Conservation (phyloP, 2,888 invertebrate species). For the Melanostoma scalare region DNA sequence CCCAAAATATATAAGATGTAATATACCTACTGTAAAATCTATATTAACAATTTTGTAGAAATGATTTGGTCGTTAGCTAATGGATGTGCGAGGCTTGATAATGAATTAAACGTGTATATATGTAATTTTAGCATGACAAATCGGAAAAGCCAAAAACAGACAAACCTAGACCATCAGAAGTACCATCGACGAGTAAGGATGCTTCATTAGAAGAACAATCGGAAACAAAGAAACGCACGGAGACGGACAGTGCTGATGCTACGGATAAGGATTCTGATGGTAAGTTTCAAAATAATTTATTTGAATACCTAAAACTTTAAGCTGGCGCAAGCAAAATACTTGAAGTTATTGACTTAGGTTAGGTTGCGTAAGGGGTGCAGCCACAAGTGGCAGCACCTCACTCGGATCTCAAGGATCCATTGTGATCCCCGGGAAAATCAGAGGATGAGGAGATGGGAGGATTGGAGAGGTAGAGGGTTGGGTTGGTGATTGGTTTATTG, state of each 20-base stretch:
- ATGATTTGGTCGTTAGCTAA: not conserved
- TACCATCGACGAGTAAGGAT: slow-evolving; percentile 74
- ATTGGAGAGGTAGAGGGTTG: no score
- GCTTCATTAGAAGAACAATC: slow-evolving; percentile 75
- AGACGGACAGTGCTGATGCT: slow-evolving; percentile 77
- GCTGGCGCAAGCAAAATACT: no score
- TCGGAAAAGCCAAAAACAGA: slow-evolving; percentile 45
- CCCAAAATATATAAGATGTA: not conserved
- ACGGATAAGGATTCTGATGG: slow-evolving; percentile 78
- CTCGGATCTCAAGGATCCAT: no score
- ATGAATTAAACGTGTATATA: not conserved
- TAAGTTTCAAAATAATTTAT: slow-evolving; percentile 31
- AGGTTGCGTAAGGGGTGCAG: no score
- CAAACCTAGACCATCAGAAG: slow-evolving; percentile 1
- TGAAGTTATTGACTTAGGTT: no score
- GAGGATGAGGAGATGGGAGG: no score
- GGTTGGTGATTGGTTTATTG: no score
- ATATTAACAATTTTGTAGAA: slow-evolving; percentile 32
- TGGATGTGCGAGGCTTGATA: not conserved
- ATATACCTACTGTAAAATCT: slow-evolving; percentile 4
- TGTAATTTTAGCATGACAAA: slow-evolving; percentile 52
- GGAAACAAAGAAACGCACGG: slow-evolving; percentile 77
- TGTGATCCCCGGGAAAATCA: no score
- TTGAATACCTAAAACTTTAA: not conserved
- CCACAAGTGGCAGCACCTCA: no score